A percentile compares a stretch with the other conserved stretches of the same genome.
These are phyloP conservation scores for Paralvinella palmiformis DNA, from an alignment of 1,140 invertebrate species.

Conservation along the genomic window DNA sequence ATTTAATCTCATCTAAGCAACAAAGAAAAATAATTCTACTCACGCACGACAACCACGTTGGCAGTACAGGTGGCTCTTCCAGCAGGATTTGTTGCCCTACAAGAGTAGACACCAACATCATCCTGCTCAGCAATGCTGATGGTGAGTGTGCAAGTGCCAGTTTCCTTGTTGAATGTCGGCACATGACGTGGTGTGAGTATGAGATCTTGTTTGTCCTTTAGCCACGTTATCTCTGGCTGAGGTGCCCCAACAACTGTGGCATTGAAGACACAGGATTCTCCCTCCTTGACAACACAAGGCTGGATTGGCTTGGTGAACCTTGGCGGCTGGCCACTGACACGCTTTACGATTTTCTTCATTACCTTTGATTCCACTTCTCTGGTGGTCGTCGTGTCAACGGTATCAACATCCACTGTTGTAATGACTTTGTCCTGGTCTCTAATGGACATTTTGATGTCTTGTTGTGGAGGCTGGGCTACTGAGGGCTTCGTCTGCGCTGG, in stretches of 20 bases:
- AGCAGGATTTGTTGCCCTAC: conserved; percentile 80
- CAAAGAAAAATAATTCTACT: conserved; percentile 8
- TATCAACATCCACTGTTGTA: background rate
- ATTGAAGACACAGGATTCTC: conserved; percentile 67
- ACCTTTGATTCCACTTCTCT: conserved; percentile 2
- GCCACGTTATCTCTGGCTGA: conserved; percentile 25
- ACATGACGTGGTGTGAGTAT: background rate
- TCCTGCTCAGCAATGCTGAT: conserved; percentile 76
- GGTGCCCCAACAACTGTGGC: conserved; percentile 55
- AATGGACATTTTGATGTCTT: background rate
- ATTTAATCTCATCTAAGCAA: background rate
- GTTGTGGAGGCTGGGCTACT: background rate
- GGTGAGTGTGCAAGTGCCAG: conserved; percentile 53
- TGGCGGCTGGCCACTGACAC: conserved; percentile 58
- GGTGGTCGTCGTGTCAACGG: background rate
- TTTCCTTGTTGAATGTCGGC: conserved; percentile 11
- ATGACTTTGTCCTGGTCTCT: background rate
- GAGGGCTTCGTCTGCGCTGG: too few relatives aligned
- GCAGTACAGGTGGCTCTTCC: conserved; percentile 82
- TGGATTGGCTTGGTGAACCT: conserved; percentile 90
- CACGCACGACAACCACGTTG: conserved; percentile 72
- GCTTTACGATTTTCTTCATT: conserved; percentile 18
- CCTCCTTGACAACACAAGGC: conserved; percentile 80
- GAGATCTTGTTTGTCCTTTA: conserved; percentile 24
- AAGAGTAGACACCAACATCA: conserved; percentile 88